A percentile compares a stretch with the other conserved stretches of the same genome.
phyloP scores from a whole-genome alignment of 2,113 vertebrate species.

The Fulmarus glacialis region DNA sequence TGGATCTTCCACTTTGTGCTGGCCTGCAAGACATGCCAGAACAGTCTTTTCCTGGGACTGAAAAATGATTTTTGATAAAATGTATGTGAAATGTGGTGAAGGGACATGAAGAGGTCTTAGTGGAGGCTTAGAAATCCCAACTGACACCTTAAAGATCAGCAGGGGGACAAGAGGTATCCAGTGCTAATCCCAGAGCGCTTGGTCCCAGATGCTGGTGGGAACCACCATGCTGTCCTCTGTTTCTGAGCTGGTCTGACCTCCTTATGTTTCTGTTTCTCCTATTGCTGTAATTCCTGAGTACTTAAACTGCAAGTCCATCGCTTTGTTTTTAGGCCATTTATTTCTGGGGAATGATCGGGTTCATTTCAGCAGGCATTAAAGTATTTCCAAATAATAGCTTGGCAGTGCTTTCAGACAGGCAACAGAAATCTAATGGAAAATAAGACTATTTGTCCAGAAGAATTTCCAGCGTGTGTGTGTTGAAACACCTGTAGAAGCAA shows the following conservation, averaged over 20 bases:
- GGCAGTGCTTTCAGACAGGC: background rate
- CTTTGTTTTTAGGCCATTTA: background rate
- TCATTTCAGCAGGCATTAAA: background rate
- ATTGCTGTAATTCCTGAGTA: background rate
- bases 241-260: background rate
- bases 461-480: background rate
- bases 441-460: background rate
- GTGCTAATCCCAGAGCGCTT: background rate
- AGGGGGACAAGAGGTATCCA: background rate
- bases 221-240: background rate
- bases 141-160: background rate
- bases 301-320: background rate
- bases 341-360: background rate
- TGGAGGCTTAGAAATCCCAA: background rate
- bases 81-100: background rate
- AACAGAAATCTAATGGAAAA: background rate
- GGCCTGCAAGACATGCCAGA: background rate
- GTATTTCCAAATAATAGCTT: background rate
- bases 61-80: background rate
- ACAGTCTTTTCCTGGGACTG: background rate
- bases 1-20: background rate
- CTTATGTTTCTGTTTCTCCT: background rate
- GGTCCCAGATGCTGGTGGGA: background rate
- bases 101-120: background rate
- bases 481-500: background rate